These are phyloP conservation scores for Myzus persicae DNA, from an alignment of 1,140 invertebrate genomes.

Conservation along the genomic window DNA sequence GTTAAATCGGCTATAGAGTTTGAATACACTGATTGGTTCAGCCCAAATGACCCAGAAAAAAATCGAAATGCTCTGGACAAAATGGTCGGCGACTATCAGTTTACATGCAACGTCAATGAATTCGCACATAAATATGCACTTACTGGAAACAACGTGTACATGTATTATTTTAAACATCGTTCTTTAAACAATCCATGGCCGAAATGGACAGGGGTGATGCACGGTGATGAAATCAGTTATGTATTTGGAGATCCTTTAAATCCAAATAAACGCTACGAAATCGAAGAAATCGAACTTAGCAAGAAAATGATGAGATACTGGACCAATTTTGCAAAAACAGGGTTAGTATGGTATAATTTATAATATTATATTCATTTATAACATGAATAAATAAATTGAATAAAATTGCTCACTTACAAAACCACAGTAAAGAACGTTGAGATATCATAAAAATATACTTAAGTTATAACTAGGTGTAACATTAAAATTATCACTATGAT, in stretches of 20 bases:
- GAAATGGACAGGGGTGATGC: slow-evolving; percentile 94
- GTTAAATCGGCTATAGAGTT: slow-evolving; percentile 85
- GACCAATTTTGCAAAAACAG: slow-evolving; percentile 94
- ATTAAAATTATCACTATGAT: no score
- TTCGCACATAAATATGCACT: slow-evolving; percentile 87
- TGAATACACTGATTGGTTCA: slow-evolving; percentile 92
- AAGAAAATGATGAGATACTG: slow-evolving; percentile 92
- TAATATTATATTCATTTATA: not conserved
- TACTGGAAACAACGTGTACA: slow-evolving; percentile 89
- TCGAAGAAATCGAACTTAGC: slow-evolving; percentile 82
- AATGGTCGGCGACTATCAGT: slow-evolving; percentile 97
- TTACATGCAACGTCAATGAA: slow-evolving; percentile 94
- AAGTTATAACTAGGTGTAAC: not conserved
- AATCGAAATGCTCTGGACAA: slow-evolving; percentile 88
- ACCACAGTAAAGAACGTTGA: not conserved
- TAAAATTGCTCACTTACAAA: not conserved
- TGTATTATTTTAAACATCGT: slow-evolving; percentile 94
- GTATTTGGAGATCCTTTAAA: slow-evolving; percentile 93
- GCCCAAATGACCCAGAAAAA: slow-evolving; percentile 82
- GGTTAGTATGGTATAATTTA: slow-evolving; percentile 69
- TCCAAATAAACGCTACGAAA: slow-evolving; percentile 77
- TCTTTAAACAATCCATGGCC: slow-evolving; percentile 89
- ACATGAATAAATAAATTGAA: no score
- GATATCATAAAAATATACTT: not conserved
- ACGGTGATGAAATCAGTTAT: slow-evolving; percentile 95